Conservation (phyloP, 2,113 vertebrate species). For the Ammodytes dubius region DNA sequence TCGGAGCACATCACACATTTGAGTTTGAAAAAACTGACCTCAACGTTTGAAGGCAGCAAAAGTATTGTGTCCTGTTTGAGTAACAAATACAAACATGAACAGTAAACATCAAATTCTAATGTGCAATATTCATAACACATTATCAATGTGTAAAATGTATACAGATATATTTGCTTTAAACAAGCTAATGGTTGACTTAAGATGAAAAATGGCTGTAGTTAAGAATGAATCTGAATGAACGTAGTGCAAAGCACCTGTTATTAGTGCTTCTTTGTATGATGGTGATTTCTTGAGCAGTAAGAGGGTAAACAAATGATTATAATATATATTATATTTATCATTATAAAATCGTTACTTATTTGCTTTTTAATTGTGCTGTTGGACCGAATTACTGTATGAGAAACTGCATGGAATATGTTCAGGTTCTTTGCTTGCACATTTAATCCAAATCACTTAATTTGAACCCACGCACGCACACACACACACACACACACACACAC, state of each 20-base stretch:
- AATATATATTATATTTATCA: too few species aligned
- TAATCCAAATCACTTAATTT: not conserved
- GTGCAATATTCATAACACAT: too few species aligned
- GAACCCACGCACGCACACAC: not conserved
- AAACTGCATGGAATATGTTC: constrained; percentile 38
- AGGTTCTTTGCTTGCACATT: constrained; percentile 48
- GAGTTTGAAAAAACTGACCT: not conserved
- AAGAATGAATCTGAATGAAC: not conserved
- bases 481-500: constrained; percentile 1
- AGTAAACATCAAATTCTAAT: too few species aligned
- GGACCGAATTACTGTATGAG: constrained; percentile 48
- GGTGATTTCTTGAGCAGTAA: constrained; percentile 24
- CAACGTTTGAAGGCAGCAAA: not conserved
- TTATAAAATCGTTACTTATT: constrained; percentile 50
- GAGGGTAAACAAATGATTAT: constrained; percentile 17
- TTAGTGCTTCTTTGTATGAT: constrained; percentile 17
- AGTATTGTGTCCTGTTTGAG: too few species aligned
- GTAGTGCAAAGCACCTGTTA: not conserved
- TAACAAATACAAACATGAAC: too few species aligned
- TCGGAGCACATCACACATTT: not conserved
- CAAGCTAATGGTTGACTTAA: not conserved
- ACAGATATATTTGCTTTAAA: too few species aligned
- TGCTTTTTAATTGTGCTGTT: constrained; percentile 59
- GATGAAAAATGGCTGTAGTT: not conserved
- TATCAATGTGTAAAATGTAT: too few species aligned